These are phyloP conservation scores for Micoletzkya japonica DNA, from an alignment of 2,888 invertebrate genomes.

Conservation along the genomic window DNA sequence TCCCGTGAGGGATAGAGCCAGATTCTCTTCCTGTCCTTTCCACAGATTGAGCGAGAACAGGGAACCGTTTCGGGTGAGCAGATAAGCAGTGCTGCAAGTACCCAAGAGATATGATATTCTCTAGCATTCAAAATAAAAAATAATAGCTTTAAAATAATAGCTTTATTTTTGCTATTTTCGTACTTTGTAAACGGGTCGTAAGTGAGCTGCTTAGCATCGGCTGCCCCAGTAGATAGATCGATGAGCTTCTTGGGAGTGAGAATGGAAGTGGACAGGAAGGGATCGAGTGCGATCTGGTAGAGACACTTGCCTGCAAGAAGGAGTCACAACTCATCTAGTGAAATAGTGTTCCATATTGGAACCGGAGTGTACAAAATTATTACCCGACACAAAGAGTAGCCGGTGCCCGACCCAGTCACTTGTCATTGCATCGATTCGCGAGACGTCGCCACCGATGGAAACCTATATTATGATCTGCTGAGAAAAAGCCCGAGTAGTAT, in stretches of 20 bases:
- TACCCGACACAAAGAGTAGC: slow-evolving; percentile 51
- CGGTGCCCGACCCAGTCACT: slow-evolving; percentile 62
- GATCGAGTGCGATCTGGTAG: slow-evolving; percentile 53
- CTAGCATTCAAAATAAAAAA: not conserved
- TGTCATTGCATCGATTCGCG: slow-evolving; percentile 58
- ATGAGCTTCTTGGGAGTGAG: slow-evolving; percentile 55
- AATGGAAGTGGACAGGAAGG: slow-evolving; percentile 49
- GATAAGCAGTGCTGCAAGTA: slow-evolving; percentile 55
- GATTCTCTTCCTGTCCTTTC: slow-evolving; percentile 52
- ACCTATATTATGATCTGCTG: slow-evolving; percentile 34
- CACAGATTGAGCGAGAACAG: slow-evolving; percentile 55
- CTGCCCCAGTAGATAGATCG: slow-evolving; percentile 52
- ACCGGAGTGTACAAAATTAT: not conserved
- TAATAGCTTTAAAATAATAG: not conserved
- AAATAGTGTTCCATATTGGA: too few relatives aligned
- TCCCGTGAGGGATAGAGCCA: slow-evolving; percentile 54
- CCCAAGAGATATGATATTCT: not conserved
- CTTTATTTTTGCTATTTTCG: slow-evolving; percentile 1
- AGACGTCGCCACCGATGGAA: slow-evolving; percentile 51
- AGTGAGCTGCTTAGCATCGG: slow-evolving; percentile 62
- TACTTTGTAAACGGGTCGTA: slow-evolving; percentile 63
- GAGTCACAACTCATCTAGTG: not conserved
- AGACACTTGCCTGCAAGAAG: slow-evolving; percentile 18
- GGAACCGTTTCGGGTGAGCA: slow-evolving; percentile 60
- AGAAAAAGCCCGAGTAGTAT: not conserved